Evolutionary conservation across 2,113 vertebrate genomes (phyloP).

Genomic region (Pseudonaja textilis): DNA sequence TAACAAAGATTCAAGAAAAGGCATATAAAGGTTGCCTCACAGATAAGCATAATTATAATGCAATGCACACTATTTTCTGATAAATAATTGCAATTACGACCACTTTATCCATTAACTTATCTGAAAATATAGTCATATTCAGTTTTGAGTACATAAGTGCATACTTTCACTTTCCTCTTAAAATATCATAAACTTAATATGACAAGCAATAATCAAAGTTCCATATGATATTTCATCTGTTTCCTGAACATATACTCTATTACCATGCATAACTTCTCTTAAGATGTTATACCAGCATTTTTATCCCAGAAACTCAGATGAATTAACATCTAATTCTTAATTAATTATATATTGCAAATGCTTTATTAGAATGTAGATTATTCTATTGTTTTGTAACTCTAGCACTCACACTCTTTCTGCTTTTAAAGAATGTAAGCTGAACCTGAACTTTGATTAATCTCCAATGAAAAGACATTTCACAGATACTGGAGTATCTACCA

Average conservation of each 20-base stretch:
- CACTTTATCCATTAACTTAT: neutral
- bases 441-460: neutral
- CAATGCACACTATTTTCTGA: neutral
- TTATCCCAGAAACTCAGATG: neutral
- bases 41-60: slow-evolving; percentile 3
- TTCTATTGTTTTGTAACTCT: neutral
- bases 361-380: neutral
- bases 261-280: neutral
- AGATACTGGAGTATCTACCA: neutral
- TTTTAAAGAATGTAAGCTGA: too few species aligned
- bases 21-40: neutral
- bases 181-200: neutral
- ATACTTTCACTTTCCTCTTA: neutral
- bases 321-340: neutral
- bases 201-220: neutral
- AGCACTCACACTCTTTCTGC: neutral
- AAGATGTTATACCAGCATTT: neutral
- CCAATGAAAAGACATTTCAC: neutral
- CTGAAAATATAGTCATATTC: neutral
- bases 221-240: neutral
- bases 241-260: neutral
- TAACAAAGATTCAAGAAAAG: slow-evolving; percentile 17
- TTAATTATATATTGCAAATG: neutral
- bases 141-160: neutral
- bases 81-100: neutral